These are phyloP conservation scores for Zingel zingel DNA, from an alignment of 2,113 vertebrate species.

Conservation along the genomic window DNA sequence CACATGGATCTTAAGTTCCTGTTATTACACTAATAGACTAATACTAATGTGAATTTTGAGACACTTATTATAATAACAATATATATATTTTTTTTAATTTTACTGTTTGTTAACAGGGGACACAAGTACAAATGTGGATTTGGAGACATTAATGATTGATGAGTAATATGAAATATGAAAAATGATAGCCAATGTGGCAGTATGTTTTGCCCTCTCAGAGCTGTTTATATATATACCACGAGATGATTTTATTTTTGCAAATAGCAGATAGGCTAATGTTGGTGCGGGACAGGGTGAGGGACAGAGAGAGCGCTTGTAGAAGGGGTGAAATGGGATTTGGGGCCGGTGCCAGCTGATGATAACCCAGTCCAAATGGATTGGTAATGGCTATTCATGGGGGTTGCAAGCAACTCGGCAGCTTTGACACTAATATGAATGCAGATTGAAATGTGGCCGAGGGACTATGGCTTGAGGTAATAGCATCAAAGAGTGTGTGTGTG, in stretches of 20 bases:
- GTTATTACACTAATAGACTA: no score
- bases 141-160: neutral
- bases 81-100: no score
- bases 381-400: slow-evolving; percentile 87
- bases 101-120: no score
- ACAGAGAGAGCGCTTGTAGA: slow-evolving; percentile 88
- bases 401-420: slow-evolving; percentile 66
- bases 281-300: slow-evolving; percentile 81
- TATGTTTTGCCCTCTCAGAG: neutral
- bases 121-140: neutral
- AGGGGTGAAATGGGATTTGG: slow-evolving; percentile 90
- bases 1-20: no score
- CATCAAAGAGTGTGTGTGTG: slow-evolving; percentile 30
- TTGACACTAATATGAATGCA: slow-evolving; percentile 83
- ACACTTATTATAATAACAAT: no score
- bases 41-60: neutral
- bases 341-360: slow-evolving; percentile 87
- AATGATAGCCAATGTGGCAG: neutral
- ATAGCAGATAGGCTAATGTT: slow-evolving; percentile 47
- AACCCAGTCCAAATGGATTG: slow-evolving; percentile 88
- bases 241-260: slow-evolving; percentile 75
- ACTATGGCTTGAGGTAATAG: slow-evolving; percentile 60
- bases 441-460: slow-evolving; percentile 70
- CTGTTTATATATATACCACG: neutral
- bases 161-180: neutral